phyloP scores from a whole-genome alignment of 1,140 invertebrate species.

The Nasonia giraulti region DNA sequence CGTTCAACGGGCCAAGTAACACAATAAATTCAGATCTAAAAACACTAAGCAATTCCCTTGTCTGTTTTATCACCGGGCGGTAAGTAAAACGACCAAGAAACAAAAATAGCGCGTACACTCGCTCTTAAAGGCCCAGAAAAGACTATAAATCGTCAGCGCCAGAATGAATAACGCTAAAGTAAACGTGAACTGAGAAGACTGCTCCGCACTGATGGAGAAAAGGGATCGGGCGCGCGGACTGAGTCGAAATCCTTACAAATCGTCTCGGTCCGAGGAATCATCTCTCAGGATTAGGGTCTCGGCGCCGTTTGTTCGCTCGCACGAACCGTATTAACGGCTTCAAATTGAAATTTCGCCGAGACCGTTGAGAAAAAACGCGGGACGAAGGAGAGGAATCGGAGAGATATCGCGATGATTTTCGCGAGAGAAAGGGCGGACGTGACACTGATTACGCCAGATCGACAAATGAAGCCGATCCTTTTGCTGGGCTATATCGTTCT shows the following conservation, averaged over 20 bases:
- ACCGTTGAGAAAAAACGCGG: neutral
- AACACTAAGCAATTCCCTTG: no score
- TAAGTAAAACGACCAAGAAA: neutral
- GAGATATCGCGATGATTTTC: neutral
- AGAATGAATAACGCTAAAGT: neutral
- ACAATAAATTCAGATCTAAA: no score
- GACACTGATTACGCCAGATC: neutral
- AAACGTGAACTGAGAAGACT: neutral
- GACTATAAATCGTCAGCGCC: neutral
- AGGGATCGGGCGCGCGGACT: neutral
- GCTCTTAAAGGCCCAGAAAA: neutral
- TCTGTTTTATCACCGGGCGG: no score
- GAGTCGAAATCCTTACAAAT: slow-evolving; percentile 38
- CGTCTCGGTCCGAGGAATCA: slow-evolving; percentile 1
- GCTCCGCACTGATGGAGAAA: neutral
- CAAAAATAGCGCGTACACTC: neutral
- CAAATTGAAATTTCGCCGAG: slow-evolving; percentile 5
- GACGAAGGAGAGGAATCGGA: neutral
- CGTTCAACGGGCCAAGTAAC: no score
- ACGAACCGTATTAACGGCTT: neutral
- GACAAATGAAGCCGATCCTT: neutral
- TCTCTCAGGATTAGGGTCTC: slow-evolving; percentile 17
- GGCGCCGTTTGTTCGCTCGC: neutral
- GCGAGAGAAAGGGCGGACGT: neutral
- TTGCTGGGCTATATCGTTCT: neutral